Percentiles rank a stretch among this genome's conserved stretches.
Conservation (phyloP, 2,888 invertebrate species). For the Fabriciana adippe region DNA sequence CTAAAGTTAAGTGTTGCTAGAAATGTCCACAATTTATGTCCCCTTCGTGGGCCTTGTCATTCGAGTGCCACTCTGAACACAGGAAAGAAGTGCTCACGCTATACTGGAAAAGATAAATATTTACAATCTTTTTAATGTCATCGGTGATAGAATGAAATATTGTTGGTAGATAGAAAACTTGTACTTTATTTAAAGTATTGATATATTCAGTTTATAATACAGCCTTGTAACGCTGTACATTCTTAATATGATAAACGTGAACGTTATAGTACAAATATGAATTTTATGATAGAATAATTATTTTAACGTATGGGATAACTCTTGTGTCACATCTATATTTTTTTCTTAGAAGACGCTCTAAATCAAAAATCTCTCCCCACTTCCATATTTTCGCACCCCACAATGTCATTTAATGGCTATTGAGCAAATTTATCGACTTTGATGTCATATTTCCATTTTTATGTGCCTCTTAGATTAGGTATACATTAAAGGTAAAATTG, state of each 20-base stretch:
- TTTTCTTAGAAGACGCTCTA: constrained; percentile 50
- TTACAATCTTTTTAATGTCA: constrained; percentile 31
- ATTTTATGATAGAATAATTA: neutral
- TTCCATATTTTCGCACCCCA: constrained; percentile 79
- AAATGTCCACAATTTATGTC: constrained; percentile 54
- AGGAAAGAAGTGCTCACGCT: constrained; percentile 39
- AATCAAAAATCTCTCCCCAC: constrained; percentile 76
- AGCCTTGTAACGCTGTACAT: too few species aligned
- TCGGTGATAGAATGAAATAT: constrained; percentile 19
- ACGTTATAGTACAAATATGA: too few species aligned
- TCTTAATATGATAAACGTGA: too few species aligned
- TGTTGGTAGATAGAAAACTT: neutral
- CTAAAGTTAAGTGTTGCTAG: constrained; percentile 60
- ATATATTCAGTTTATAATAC: too few species aligned
- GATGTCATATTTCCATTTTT: constrained; percentile 78
- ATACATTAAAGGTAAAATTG: constrained; percentile 36
- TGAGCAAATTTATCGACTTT: constrained; percentile 80
- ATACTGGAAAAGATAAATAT: constrained; percentile 35
- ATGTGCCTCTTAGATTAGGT: constrained; percentile 67
- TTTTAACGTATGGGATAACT: neutral
- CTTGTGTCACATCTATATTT: constrained; percentile 51
- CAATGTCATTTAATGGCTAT: constrained; percentile 78
- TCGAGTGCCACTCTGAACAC: constrained; percentile 37
- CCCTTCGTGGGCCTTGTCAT: constrained; percentile 40
- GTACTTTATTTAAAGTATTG: too few species aligned